Base-by-base conservation (phyloP, 2,888 invertebrate species). In the Leptothorax acervorum region DNA sequence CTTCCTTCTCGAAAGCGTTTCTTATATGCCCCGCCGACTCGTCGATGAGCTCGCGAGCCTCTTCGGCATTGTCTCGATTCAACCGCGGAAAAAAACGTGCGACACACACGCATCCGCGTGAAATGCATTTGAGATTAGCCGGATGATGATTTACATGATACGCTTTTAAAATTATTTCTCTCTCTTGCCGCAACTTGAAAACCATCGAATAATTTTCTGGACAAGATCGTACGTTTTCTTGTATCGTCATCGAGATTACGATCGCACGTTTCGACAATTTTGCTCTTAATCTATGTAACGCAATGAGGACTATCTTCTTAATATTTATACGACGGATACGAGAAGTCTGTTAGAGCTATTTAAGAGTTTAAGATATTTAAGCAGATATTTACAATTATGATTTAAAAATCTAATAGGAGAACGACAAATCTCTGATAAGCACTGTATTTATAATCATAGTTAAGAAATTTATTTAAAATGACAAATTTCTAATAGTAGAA, bases 61-160 rank as follows among this genome's bases (percentile, higher is more conserved):
- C 70, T 84, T 76, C 53, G 15, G 73, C 81, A 85, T 83, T 65
- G 83, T 78, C 73, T 83, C 88, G 88, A 83, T 81, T 78, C 51
- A 55, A 48, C 9, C 23, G 57, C 65, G 63, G 8, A 57, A 51
- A 15, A 15, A 71, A 75, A 45, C 63, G 63, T 45, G 55, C 68
- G 76, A 76, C 6, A 35, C 35, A 35, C 23, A 39, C 23, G 45
- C 66, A 63, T 70, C 63, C 15, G 28, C 60, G 15, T 28, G 23
- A 55, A 39, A 60, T 45, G 3, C 23, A 66, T 51, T 39, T 55
- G 28, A 28, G n/a, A 23, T 57, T 23, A 62, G n/a, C 35, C 48
- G 15, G 35, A 48, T 31, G 60, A 62, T 42, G 15, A 65, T 75
- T 63, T 31, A 31, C 12, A 18, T 51, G n/a, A 23, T 18, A 28